A percentile compares a stretch with the other conserved stretches of the same genome.
Conservation (phyloP, 2,113 vertebrate species). For the Brachionichthys hirsutus region DNA sequence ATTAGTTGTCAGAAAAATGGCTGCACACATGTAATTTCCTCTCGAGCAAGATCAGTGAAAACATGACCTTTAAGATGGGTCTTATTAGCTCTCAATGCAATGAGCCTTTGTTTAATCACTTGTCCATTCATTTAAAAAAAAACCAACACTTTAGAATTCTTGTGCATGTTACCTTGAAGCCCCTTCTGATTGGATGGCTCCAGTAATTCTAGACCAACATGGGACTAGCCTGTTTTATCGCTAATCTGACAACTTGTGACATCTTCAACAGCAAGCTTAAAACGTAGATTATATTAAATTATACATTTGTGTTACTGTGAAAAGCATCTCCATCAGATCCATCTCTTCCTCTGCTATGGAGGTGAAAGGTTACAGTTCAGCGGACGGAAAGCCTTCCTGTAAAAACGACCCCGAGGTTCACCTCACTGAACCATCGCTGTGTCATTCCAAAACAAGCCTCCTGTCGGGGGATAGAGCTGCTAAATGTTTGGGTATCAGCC, state of each 20-base stretch:
- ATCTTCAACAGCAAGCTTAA: neutral
- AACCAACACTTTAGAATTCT: no score
- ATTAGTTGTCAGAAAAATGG: neutral
- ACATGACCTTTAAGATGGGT: no score
- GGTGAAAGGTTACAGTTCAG: constrained; percentile 51
- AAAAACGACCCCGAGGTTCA: constrained; percentile 33
- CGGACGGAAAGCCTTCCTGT: constrained; percentile 37
- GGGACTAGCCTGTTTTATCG: neutral
- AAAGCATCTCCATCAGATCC: no score
- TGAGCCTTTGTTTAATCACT: no score
- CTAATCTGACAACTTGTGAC: neutral
- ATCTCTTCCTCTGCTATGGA: no score
- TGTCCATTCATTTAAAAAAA: no score
- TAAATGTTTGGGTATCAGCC: constrained; percentile 60
- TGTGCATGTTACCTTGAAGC: no score
- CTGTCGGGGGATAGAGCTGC: constrained; percentile 29
- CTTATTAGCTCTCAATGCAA: no score
- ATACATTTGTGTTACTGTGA: neutral
- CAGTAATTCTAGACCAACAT: neutral
- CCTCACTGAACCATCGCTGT: constrained; percentile 16
- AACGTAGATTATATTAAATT: neutral
- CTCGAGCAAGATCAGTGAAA: no score
- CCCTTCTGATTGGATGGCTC: no score
- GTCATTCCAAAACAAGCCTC: constrained; percentile 41
- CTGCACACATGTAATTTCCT: no score